phyloP scores from a whole-genome alignment of 1,140 invertebrate species.

The Leptinotarsa lineolata region DNA sequence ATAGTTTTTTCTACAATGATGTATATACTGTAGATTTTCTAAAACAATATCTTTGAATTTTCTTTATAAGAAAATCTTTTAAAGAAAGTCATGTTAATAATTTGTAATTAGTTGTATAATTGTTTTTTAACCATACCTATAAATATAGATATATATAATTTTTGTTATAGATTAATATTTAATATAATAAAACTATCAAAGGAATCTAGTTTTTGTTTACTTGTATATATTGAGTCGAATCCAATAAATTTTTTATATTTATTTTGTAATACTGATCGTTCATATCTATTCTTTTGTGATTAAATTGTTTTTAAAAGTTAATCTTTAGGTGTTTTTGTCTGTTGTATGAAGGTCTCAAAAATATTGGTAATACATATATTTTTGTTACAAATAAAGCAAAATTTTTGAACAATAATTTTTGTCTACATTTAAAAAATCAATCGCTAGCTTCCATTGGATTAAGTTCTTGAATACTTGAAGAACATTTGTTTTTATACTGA shows the following conservation, averaged over 20 bases:
- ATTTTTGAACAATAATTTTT: neutral
- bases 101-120: constrained; percentile 56
- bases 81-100: constrained; percentile 48
- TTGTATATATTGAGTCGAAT: constrained; percentile 37
- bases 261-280: constrained; percentile 48
- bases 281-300: constrained; percentile 47
- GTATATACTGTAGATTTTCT: constrained; percentile 52
- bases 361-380: no score
- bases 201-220: constrained; percentile 46
- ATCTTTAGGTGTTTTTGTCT: constrained; percentile 22
- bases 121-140: constrained; percentile 51
- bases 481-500: neutral
- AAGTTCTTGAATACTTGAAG: neutral
- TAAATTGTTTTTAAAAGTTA: constrained; percentile 47
- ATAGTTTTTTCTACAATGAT: constrained; percentile 45
- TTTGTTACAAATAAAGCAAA: neutral
- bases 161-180: constrained; percentile 57
- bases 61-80: constrained; percentile 55
- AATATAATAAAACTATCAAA: constrained; percentile 52
- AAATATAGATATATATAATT: constrained; percentile 54
- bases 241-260: constrained; percentile 44
- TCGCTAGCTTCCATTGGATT: neutral
- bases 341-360: neutral
- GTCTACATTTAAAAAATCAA: no score
- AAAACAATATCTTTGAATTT: constrained; percentile 46